phyloP scores from a whole-genome alignment of 2,113 vertebrate genomes.

The Macquaria ambigua region DNA sequence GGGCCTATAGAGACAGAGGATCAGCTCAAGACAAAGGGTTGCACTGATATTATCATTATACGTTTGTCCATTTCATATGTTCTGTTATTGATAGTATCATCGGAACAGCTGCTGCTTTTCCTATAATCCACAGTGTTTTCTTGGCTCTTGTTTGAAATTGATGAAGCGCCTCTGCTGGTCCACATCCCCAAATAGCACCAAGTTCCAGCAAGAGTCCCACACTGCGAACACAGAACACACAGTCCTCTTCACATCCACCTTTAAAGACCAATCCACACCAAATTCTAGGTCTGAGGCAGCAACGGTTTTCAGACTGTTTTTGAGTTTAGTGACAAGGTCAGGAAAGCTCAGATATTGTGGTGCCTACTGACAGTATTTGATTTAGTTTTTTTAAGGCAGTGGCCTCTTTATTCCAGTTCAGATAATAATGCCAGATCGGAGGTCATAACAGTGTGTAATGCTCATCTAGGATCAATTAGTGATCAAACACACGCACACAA shows the following conservation, averaged over 20 bases:
- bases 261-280: not conserved
- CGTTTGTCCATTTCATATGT: slow-evolving; percentile 24
- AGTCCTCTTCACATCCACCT: slow-evolving; percentile 10
- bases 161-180: slow-evolving; percentile 59
- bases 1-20: not conserved
- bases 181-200: slow-evolving; percentile 60
- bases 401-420: not conserved
- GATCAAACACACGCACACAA: not conserved
- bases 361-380: not conserved
- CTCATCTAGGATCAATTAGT: slow-evolving; percentile 21
- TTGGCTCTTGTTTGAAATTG: slow-evolving; percentile 33
- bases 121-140: not conserved
- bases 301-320: not conserved
- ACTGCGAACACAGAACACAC: slow-evolving; percentile 12
- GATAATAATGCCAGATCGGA: not conserved
- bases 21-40: slow-evolving; percentile 31
- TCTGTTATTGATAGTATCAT: slow-evolving; percentile 46
- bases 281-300: not conserved
- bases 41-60: slow-evolving; percentile 34
- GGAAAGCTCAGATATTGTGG: not conserved
- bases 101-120: not conserved
- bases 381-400: not conserved
- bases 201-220: slow-evolving; percentile 21
- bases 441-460: slow-evolving; percentile 6
- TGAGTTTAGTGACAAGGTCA: not conserved